Percentiles rank a stretch among this genome's conserved stretches.
These are phyloP conservation scores for Leptinotarsa peninsularis DNA, from an alignment of 2,888 invertebrate genomes.

Conservation along the genomic window DNA sequence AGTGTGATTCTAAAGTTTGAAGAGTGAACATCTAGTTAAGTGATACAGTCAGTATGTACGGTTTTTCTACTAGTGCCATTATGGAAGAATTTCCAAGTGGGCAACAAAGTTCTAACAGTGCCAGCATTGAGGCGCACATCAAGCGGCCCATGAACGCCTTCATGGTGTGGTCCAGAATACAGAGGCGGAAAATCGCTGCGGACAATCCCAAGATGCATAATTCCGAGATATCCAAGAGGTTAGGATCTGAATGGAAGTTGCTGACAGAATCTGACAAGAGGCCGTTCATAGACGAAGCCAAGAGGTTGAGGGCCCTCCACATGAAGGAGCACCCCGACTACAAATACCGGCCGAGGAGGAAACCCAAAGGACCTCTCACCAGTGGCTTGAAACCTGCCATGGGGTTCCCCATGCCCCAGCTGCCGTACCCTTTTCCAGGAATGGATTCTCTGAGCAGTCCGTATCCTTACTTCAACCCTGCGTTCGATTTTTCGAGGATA, in stretches of 20 bases:
- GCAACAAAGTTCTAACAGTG: conserved; percentile 42
- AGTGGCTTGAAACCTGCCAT: conserved; percentile 54
- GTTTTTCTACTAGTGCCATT: conserved; percentile 53
- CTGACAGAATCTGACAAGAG: conserved; percentile 88
- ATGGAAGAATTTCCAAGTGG: conserved; percentile 60
- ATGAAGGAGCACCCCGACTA: conserved; percentile 94
- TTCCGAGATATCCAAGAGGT: conserved; percentile 88
- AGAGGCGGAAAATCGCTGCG: conserved; percentile 90
- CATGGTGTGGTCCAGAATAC: conserved; percentile 96
- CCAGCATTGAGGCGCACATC: conserved; percentile 78
- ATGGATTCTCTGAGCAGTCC: conserved; percentile 71
- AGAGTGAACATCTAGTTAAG: conserved; percentile 43
- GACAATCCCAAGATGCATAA: conserved; percentile 96
- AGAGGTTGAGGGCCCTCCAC: conserved; percentile 85
- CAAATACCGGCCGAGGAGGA: conserved; percentile 88
- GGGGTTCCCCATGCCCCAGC: conserved; percentile 73
- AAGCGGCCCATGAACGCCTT: conserved; percentile 98
- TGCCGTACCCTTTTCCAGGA: conserved; percentile 74
- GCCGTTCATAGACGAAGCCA: conserved; percentile 96
- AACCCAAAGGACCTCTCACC: conserved; percentile 80
- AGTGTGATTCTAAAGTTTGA: conserved; percentile 55
- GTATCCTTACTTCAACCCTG: conserved; percentile 82
- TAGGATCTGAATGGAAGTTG: conserved; percentile 95
- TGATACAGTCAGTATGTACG: conserved; percentile 57
- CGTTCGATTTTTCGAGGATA: conserved; percentile 68